Percentiles rank a stretch among this genome's conserved stretches.
These are phyloP conservation scores for Leptopilina myrica DNA, from an alignment of 2,888 invertebrate species.

Conservation along the genomic window DNA sequence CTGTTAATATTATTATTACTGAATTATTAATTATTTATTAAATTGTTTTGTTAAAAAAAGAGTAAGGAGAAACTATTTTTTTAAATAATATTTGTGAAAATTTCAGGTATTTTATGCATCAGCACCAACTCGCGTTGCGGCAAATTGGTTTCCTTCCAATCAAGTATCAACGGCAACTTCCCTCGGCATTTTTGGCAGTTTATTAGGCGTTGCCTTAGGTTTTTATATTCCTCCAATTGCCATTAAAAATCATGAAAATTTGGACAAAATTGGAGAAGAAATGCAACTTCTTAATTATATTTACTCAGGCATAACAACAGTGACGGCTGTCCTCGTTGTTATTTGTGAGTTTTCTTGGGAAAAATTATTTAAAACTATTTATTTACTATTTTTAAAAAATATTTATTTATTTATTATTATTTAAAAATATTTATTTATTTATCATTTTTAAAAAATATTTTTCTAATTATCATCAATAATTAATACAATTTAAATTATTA, in stretches of 20 bases:
- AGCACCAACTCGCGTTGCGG: conserved; percentile 54
- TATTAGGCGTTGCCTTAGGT: conserved; percentile 52
- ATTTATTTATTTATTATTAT: not conserved
- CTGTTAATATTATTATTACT: no score
- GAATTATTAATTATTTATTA: no score
- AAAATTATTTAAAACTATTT: not conserved
- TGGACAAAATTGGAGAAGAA: conserved; percentile 51
- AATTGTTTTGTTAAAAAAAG: no score
- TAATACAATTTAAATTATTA: no score
- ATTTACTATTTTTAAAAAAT: no score
- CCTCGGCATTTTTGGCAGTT: conserved; percentile 49
- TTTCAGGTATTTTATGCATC: conserved; percentile 13
- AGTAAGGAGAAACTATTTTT: not conserved
- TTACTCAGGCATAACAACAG: conserved; percentile 47
- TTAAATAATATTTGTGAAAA: no score
- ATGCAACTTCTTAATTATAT: conserved; percentile 45
- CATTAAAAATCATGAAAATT: conserved; percentile 53
- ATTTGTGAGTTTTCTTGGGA: conserved; percentile 48
- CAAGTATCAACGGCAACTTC: conserved; percentile 55
- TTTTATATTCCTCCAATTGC: conserved; percentile 51
- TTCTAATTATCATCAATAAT: no score
- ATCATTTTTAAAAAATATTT: no score
- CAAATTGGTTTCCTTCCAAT: conserved; percentile 56
- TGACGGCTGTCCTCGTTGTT: conserved; percentile 45
- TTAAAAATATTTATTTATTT: not conserved